Base-by-base conservation (phyloP, 2,888 invertebrate species). In the Conchocele bisecta region DNA sequence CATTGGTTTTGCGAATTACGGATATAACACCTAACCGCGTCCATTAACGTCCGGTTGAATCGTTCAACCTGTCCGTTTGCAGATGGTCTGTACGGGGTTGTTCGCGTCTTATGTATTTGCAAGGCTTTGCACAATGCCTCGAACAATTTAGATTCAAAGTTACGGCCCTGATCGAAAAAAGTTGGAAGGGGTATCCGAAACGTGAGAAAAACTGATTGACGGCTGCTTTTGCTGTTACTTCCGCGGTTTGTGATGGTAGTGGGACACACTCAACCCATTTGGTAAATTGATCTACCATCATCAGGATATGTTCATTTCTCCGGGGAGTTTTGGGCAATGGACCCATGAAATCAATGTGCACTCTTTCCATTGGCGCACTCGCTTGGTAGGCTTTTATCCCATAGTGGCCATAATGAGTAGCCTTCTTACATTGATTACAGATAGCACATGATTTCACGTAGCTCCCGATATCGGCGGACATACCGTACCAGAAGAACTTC, bases 281-380 rank as follows among this genome's bases (percentile, higher is more conserved):
- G 1, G 53, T 63, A 51, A 63, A 53, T 20, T 53, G 63, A 37
- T 63, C 63, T 9, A 63, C 54, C 54, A 63, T 41, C 63, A 63
- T 63, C 6, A 63, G 28, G 13, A 41, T 20, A 31, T 69, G 33
- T 44, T 57, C 51, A 50, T 69, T 69, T 3, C 63, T 53, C 3
- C 35, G 39, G 0, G 20, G 33, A n/a, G 33, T 22, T 33, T 33
- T 15, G 7, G 61, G 51, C 6, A 61, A 29, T 7, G 61, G 61
- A 11, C 59, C 54, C 11, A 54, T 15, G 39, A 59, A 48, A 31
- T 56, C 39, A 3, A 29, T 9, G 26, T 44, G 48, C 3, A 54
- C 48, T 28, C 58, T n/a, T 51, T 64, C 63, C 44, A 64, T 57
- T 20, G 64, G 56, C 1, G 57, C 51, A n/a, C 57, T 44, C 7